A percentile compares a stretch with the other conserved stretches of the same genome.
Evolutionary conservation across 1,140 invertebrate genomes (phyloP).

Genomic region (Harlomillsia oculata): DNA sequence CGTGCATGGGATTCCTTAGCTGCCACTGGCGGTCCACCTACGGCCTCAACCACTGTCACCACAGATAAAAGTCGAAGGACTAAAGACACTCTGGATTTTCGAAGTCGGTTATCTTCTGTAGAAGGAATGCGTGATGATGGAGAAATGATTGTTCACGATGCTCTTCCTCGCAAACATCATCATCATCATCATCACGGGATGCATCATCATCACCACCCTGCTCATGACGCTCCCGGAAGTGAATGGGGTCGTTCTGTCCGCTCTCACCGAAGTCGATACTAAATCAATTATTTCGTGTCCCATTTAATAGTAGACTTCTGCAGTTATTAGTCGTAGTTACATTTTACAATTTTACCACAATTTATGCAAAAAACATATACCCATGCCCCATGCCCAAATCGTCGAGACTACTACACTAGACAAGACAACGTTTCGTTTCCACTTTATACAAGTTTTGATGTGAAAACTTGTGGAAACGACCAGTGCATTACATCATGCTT

Average conservation of each 20-base stretch:
- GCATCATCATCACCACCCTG: conserved; percentile 36
- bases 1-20: conserved; percentile 34
- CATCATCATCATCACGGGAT: conserved; percentile 65
- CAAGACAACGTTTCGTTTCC: too few species aligned
- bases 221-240: conserved; percentile 16
- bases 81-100: conserved; percentile 36
- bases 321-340: too few species aligned
- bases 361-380: too few species aligned
- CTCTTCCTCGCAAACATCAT: conserved; percentile 52
- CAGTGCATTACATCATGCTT: too few species aligned
- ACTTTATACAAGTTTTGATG: too few species aligned
- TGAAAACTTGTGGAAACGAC: too few species aligned
- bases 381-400: too few species aligned
- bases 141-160: conserved; percentile 66
- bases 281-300: too few species aligned
- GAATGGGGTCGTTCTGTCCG: conserved; percentile 35
- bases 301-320: too few species aligned
- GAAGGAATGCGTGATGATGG: conserved; percentile 57
- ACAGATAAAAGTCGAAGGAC: conserved; percentile 35
- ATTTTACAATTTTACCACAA: too few species aligned
- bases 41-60: conserved; percentile 30
- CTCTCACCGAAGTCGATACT: conserved; percentile 36
- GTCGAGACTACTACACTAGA: too few species aligned
- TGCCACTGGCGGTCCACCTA: conserved; percentile 30
- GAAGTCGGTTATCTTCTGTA: conserved; percentile 48